Base-by-base conservation (phyloP, 2,888 invertebrate species). In the Tipula vernalis region DNA sequence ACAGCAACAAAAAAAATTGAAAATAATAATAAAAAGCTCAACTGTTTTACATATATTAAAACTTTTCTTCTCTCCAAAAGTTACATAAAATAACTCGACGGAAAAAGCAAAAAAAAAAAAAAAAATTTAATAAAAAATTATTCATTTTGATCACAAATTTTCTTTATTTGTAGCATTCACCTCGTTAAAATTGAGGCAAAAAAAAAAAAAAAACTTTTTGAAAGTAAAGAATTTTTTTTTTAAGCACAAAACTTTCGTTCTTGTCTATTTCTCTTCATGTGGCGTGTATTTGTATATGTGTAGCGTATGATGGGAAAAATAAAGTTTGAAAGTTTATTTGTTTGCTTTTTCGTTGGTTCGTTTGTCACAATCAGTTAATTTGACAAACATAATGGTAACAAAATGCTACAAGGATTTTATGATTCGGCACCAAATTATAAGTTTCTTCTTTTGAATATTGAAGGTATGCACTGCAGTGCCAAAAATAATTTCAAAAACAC, bases 81-180 rank as follows among this genome's bases (percentile, higher is more conserved):
- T 51, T 51, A 51, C 51, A 51, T 51, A 51, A 51, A 51, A 51
- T 51, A 51, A 51, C 15, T 28, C 71, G 71, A 28, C 71, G 5
- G 5, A 57, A 28, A 28, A 28, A 28, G 28, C 28, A 28, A 28
- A 28, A 28, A 28, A 28, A 28, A 18, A 57, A 71, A 28, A 71
- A 71, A 71, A 71, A 71, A 71, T 71, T 71, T 71, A 71, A 71
- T 71, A 71, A 71, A 71, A 71, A 71, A 71, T 71, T 71, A 71
- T 71, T 71, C 71, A 71, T 71, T 71, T 71, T 71, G 71, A 71
- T 71, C 71, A 71, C 71, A 71, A 71, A 71, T 71, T 71, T 71
- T 71, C 71, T 71, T 18, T 71, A 71, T 71, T 71, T 71, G 28
- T 18, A 71, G 71, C 18, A 71, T 71, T 71, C 71, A 71, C 71